Percentiles rank a stretch among this genome's conserved stretches.
Evolutionary conservation across 1,140 invertebrate species (phyloP).

Genomic region (Paralvinella palmiformis): DNA sequence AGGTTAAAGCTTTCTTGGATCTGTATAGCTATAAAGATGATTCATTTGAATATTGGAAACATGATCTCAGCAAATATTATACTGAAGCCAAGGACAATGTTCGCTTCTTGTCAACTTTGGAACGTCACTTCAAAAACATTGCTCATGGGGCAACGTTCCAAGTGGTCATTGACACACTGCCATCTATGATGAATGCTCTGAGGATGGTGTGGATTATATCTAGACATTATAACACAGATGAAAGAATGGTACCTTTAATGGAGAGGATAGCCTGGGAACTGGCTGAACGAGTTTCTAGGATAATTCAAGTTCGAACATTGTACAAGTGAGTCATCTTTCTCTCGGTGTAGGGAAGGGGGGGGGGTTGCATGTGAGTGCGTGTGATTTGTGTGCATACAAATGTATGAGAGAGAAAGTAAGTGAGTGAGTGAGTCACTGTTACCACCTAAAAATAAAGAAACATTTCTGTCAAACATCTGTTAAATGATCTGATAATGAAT

Average conservation of each 20-base stretch:
- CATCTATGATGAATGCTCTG: slow-evolving; percentile 71
- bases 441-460: too few relatives aligned
- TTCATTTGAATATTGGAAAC: slow-evolving; percentile 15
- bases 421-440: too few relatives aligned
- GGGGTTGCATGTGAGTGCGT: too few relatives aligned
- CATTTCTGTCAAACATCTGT: too few relatives aligned
- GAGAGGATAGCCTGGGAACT: slow-evolving; percentile 74
- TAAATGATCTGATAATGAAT: too few relatives aligned
- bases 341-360: background rate
- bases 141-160: slow-evolving; percentile 65
- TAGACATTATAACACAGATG: slow-evolving; percentile 48
- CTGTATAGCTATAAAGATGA: slow-evolving; percentile 53
- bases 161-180: slow-evolving; percentile 59
- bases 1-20: slow-evolving; percentile 59
- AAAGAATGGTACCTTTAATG: slow-evolving; percentile 56
- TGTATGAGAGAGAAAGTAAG: too few relatives aligned
- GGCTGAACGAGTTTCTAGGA: slow-evolving; percentile 65
- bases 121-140: slow-evolving; percentile 74
- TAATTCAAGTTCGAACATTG: slow-evolving; percentile 64
- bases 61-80: slow-evolving; percentile 62
- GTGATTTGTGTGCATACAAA: too few relatives aligned
- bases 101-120: slow-evolving; percentile 71
- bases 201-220: slow-evolving; percentile 53
- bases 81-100: slow-evolving; percentile 77
- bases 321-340: slow-evolving; percentile 52